Evolutionary conservation across 2,113 vertebrate genomes (phyloP), one percentile per base, ranked within the genome.

Genomic region (Hyaena hyaena): DNA sequence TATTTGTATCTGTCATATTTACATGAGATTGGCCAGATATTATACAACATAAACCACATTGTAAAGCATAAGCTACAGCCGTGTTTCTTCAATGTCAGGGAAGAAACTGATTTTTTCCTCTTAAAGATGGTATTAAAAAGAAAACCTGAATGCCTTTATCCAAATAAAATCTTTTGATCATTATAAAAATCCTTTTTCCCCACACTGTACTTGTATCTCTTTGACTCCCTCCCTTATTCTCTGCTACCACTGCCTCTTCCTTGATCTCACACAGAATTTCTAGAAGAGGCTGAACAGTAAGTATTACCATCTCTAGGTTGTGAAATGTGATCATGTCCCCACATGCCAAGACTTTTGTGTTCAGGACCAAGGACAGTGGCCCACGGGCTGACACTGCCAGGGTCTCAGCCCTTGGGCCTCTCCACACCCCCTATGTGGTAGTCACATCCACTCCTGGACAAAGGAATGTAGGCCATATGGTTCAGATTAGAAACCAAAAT

Each of bases 301-400:
- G 45, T 35, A 4, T 0, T 33, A 66, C 4, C 5, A 9, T 86
- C 33, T 43, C 35, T 26, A 23, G 5, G 43, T 79, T n/a, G 26
- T 3, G 10, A 65, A 58, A 69, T 12, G 23, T 9, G 33, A 66
- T n/a, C 15, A 0, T 53, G 7, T 33, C 28, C 31, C 55, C 23
- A 50, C 6, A 23, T 0, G 23, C 1, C 2, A 9, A 0, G 69
- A 63, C 0, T 23, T 31, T 63, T 15, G 4, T 21, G 76, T 97
- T 98, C 98, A 98, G 98, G 71, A 98, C 98, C 98, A 98, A 96
- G 98, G 98, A 98, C 98, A 98, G 98, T 66, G 71, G 45, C 28
- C 24, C 50, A 9, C 1, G 0, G 0, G 2, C 16, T 0, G 19
- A 24, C 3, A 1, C 9, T 2, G 43, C 24, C 61, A 1, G 0